These are phyloP conservation scores for Cataglyphis hispanica DNA, from an alignment of 1,140 invertebrate species.

Conservation along the genomic window DNA sequence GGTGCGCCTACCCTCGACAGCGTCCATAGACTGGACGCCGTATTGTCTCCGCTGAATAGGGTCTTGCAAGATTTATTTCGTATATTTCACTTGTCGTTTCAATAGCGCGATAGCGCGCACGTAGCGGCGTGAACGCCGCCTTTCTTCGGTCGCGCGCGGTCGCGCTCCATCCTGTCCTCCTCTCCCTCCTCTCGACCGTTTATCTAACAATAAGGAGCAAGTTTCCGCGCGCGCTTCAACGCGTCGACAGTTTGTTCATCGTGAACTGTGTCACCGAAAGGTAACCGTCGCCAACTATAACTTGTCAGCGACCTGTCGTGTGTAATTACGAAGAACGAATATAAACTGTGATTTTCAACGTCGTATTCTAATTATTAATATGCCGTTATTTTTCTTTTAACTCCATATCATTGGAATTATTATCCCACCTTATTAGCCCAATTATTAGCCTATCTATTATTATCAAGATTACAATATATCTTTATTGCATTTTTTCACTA, in stretches of 20 bases:
- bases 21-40: slow-evolving; percentile 84
- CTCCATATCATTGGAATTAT: not conserved
- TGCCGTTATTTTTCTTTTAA: not conserved
- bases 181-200: slow-evolving; percentile 30
- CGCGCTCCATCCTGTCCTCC: slow-evolving; percentile 38
- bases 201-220: slow-evolving; percentile 56
- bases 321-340: slow-evolving; percentile 41
- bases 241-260: slow-evolving; percentile 62
- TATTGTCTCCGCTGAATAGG: slow-evolving; percentile 86
- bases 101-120: slow-evolving; percentile 83
- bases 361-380: not conserved
- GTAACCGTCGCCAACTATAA: slow-evolving; percentile 42
- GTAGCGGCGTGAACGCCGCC: slow-evolving; percentile 66
- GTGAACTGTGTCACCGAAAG: slow-evolving; percentile 63
- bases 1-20: slow-evolving; percentile 80
- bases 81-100: slow-evolving; percentile 87
- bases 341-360: not conserved
- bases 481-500: not conserved
- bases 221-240: slow-evolving; percentile 59
- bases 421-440: too few relatives aligned
- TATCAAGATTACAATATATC: not conserved
- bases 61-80: slow-evolving; percentile 87
- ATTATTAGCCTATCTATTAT: too few relatives aligned
- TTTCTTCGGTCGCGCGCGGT: slow-evolving; percentile 65
- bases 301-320: slow-evolving; percentile 27